A percentile compares a stretch with the other conserved stretches of the same genome.
Conservation (phyloP, 23 tunicate species). For the Aplidium turbinatum region DNA sequence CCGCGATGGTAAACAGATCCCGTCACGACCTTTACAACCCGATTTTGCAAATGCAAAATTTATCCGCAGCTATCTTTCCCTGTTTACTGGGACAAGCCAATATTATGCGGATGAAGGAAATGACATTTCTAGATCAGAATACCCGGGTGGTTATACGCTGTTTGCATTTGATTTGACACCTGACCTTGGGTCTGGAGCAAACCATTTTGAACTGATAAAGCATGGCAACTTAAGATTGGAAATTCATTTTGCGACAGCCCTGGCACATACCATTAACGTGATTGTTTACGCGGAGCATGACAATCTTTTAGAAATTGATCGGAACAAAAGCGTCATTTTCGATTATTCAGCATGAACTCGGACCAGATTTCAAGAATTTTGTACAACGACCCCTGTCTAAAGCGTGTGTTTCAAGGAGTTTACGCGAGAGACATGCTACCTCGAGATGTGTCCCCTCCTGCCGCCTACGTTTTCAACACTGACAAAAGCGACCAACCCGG, state of each 20-base stretch:
- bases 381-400: too few species aligned
- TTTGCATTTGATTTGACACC: constrained; percentile 24
- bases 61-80: constrained; percentile 16
- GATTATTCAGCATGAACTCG: too few species aligned
- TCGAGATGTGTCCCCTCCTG: too few species aligned
- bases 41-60: constrained; percentile 18
- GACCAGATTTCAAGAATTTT: too few species aligned
- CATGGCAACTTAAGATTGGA: constrained; percentile 6
- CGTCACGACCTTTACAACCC: constrained; percentile 14
- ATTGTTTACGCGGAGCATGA: too few species aligned
- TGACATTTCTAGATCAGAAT: constrained; percentile 27
- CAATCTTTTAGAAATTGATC: too few species aligned
- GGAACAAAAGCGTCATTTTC: too few species aligned
- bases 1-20: constrained; percentile 14
- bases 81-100: constrained; percentile 29
- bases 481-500: too few species aligned
- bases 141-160: constrained; percentile 25
- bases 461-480: too few species aligned
- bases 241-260: constrained; percentile 27
- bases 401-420: too few species aligned
- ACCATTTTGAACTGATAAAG: constrained; percentile 16
- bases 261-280: too few species aligned
- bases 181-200: not conserved
- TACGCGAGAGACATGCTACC: too few species aligned
- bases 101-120: constrained; percentile 2